Base-by-base conservation (phyloP, 2,888 invertebrate species). In the Lutraria lutraria region DNA sequence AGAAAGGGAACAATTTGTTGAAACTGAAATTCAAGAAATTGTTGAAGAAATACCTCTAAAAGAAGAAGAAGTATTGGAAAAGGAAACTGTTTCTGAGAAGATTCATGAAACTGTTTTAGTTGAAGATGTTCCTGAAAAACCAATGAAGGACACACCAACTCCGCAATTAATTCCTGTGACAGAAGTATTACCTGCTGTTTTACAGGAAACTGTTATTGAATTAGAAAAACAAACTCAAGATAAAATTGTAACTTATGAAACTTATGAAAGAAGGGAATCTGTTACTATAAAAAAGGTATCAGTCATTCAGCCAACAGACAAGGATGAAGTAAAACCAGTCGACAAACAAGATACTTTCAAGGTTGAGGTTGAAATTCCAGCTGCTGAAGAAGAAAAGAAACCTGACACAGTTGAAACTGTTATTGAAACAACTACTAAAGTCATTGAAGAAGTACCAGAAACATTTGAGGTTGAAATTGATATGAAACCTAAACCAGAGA, bases 1-100 rank as follows among this genome's bases (percentile, higher is more conserved):
- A 13, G 81, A 54, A 82, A 88, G 43, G 72, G 88, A 88, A 85
- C 72, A 87, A 72, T 4, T 60, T n/a, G 25, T 76, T 52, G 56
- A 83, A 29, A 83, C 83, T 29, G 87, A 87, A 21, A 86, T 53
- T 63, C 34, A 56, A 10, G 34, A 63, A 31, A 86, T 60, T 81
- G 60, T 34, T 63, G 83, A 80, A 43, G 60, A 86, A 63, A 53
- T 54, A 10, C 68, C 52, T 25, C 1, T 15, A 56, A 34, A 84
- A 68, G 79, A 60, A 43, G 85, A 83, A 54, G 25, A 81, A n/a
- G 52, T 81, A 15, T 16, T 31, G 13, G 76, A 52, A 81, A 81
- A 53, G n/a, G 52, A 52, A 52, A 81, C 25, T 53, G 53, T 52
- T 53, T 34, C 81, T 21, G 81, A 81, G 29, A 81, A 54, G 34